Base-by-base conservation (phyloP, 2,113 vertebrate genomes). In the Abramis brama region DNA sequence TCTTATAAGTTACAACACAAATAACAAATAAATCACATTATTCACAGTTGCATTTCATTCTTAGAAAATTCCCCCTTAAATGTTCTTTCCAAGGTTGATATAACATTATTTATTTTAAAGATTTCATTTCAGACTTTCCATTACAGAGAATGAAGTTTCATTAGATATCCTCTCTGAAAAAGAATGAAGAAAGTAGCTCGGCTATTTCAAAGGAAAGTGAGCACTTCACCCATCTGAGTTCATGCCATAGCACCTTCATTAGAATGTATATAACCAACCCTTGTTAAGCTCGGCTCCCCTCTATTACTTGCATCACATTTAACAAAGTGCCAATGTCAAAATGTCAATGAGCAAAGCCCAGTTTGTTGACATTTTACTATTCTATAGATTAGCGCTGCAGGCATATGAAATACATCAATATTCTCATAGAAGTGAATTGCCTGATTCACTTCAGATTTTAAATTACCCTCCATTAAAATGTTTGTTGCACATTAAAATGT, bases 281-380 rank as follows among this genome's bases (percentile, higher is more conserved):
- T 43, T 79, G 30, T 43, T 79, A 13, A 36, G 10, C 50, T 33
- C 1, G 13, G 23, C 59, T 30, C 79, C n/a, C 7, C 7, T 47
- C 19, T 21, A 1, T 27, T 64, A 45, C 39, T 79, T 57, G 17
- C 25, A 27, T 13, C 36, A 47, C 60, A 27, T 64, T 80, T 47
- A 47, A 64, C 59, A 80, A 80, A 80, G 39, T 43, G 43, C 59
- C 59, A 43, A 12, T 79, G 55, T 43, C n/a, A 43, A 60, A 79
- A 79, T 33, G 19, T 60, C 78, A 80, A 80, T 66, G n/a, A 43
- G 36, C 33, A 60, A 60, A 79, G 77, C 55, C 19, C 30, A 39
- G 78, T 30, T 80, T 80, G 78, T 80, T 80, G 78, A 80, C 78
- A 64, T 66, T 45, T 80, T 27, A 80, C 23, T 80, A 10, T 64